Base-by-base conservation (phyloP, 2,113 vertebrate species). In the Globicephala melas region DNA sequence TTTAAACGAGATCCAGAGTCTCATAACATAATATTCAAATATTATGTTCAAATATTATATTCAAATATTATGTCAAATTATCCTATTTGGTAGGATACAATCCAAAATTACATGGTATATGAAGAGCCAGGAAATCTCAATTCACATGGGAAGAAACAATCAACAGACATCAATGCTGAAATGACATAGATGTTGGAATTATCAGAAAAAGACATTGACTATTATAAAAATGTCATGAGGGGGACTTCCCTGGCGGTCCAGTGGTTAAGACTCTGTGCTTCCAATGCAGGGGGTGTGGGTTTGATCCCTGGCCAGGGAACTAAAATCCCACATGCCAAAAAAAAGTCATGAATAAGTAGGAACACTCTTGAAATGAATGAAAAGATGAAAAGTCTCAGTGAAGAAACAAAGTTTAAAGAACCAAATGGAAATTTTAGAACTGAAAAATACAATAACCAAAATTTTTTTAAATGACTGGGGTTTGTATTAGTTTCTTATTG, bases 101-200 rank as follows among this genome's bases (percentile, higher is more conserved):
- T 38, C 17, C 26, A 77, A 89, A 80, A 92, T 87, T 47, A 88
- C 62, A 77, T 82, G 41, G 26, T 31, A 71, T 74, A 14, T 92
- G 28, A 89, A 77, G 82, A 92, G 53, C 23, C 63, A 83, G 70
- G 44, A 94, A 92, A 89, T 67, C 33, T 83, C 94, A 84, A 36
- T 25, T 82, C 25, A 7, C 53, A 6, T 28, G 31, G 17, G 36
- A 65, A 73, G 58, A 84, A 86, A 70, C 38, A 58, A 44, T 80
- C 74, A 82, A 47, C n/a, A 62, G 28, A 76, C 21, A 70, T 25
- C 50, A 86, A 26, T 70, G 17, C n/a, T 76, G 31, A 82, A 26
- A 77, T 76, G 60, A 53, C 58, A 67, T 17, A 94, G 50, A 82
- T 68, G 31, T 58, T 85, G 36, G 31, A 81, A 53, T 86, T 44